Percentiles rank a stretch among this genome's conserved stretches.
phyloP scores from a whole-genome alignment of 2,113 vertebrate genomes.

The Burhinus oedicnemus region DNA sequence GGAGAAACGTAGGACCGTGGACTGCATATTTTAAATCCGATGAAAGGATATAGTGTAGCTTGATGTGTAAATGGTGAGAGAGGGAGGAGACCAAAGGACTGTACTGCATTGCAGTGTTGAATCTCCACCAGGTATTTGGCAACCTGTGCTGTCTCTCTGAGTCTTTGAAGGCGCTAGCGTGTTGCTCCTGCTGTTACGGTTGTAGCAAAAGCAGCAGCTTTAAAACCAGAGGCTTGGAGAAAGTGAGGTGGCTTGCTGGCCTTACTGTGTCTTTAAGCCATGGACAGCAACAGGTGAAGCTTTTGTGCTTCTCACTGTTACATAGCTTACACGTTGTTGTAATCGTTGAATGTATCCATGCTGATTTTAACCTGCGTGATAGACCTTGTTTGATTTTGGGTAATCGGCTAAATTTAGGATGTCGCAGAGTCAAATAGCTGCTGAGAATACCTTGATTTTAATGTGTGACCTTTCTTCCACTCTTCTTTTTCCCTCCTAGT shows the following conservation, averaged over 20 bases:
- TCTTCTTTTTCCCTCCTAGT: constrained; percentile 59
- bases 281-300: background rate
- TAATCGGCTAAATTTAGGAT: background rate
- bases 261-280: background rate
- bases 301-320: background rate
- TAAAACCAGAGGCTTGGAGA: background rate
- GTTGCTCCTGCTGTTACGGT: background rate
- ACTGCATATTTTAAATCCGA: background rate
- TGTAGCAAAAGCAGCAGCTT: background rate
- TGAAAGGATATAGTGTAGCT: background rate
- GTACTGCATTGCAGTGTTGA: background rate
- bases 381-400: background rate
- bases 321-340: background rate
- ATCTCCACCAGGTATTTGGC: background rate
- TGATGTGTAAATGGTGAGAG: background rate
- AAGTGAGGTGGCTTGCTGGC: background rate
- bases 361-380: background rate
- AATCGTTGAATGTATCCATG: background rate
- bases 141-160: background rate
- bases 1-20: background rate
- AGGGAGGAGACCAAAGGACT: background rate
- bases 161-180: too few species aligned
- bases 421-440: background rate
- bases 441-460: background rate
- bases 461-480: background rate